A percentile compares a stretch with the other conserved stretches of the same genome.
Evolutionary conservation across 2,888 invertebrate species (phyloP).

Genomic region (Drosophila kanekoi): DNA sequence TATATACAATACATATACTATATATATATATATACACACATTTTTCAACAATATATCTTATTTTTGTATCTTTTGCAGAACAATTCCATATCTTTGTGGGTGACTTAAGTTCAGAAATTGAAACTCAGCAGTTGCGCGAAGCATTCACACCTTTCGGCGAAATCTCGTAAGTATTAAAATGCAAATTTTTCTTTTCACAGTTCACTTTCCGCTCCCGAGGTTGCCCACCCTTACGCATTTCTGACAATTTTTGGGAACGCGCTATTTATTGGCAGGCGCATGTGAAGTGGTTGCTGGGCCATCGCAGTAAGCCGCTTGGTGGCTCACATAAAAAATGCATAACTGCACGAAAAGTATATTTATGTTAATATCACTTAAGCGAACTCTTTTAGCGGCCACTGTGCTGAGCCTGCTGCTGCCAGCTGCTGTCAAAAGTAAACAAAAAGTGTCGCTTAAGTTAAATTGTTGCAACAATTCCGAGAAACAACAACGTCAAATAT

Average conservation of each 20-base stretch:
- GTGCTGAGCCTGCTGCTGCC: conserved; percentile 22
- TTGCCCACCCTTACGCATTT: conserved; percentile 3
- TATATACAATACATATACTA: too few relatives aligned
- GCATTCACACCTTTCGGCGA: conserved; percentile 99
- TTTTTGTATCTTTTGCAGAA: conserved; percentile 89
- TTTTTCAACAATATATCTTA: conserved; percentile 1
- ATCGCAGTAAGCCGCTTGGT: conserved; percentile 43
- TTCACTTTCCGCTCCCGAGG: conserved; percentile 46
- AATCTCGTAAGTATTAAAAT: conserved; percentile 93
- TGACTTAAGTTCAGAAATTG: conserved; percentile 99
- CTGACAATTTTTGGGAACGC: conserved; percentile 15
- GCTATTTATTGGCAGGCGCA: conserved; percentile 65
- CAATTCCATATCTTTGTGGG: conserved; percentile 99
- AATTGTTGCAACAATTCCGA: conserved; percentile 36
- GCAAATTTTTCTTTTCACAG: conserved; percentile 66
- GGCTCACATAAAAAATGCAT: conserved; percentile 69
- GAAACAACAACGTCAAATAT: conserved; percentile 51
- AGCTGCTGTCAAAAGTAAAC: conserved; percentile 34
- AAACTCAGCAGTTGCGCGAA: conserved; percentile 98
- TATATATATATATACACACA: too few relatives aligned
- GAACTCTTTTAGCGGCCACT: conserved; percentile 65
- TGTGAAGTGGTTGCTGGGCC: conserved; percentile 32
- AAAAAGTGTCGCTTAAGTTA: conserved; percentile 46
- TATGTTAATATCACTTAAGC: conserved; percentile 74
- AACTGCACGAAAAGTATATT: conserved; percentile 61